These are phyloP conservation scores for Flexamia atlantica DNA, from an alignment of 2,888 invertebrate genomes.

Conservation along the genomic window DNA sequence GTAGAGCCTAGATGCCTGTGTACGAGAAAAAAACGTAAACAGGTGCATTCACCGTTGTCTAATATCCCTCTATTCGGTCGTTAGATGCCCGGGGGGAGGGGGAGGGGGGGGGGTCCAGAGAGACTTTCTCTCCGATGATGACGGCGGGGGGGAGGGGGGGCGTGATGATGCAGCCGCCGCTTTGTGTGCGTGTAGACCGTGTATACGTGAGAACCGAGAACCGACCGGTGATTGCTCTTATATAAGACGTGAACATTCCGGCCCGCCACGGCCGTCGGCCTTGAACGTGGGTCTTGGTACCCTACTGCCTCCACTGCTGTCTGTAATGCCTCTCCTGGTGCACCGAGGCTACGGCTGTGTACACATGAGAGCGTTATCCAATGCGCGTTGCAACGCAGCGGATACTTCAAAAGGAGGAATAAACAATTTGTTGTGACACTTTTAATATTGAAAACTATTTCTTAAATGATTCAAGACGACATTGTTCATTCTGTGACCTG, in stretches of 20 bases:
- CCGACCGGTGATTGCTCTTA: conserved; percentile 53
- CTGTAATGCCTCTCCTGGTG: neutral
- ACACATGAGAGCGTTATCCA: no score
- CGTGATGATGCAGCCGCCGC: conserved; percentile 27
- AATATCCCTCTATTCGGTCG: neutral
- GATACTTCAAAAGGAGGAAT: no score
- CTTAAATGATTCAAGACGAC: no score
- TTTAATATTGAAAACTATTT: no score
- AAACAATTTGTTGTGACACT: no score
- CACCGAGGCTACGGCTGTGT: neutral
- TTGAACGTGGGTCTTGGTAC: conserved; percentile 27
- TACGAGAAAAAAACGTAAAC: no score
- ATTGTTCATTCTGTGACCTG: no score
- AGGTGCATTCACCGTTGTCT: neutral
- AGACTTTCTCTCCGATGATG: neutral
- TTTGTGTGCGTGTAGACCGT: conserved; percentile 48
- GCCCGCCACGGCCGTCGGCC: conserved; percentile 13
- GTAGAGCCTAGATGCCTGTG: no score
- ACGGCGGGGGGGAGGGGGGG: neutral
- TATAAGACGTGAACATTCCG: conserved; percentile 50
- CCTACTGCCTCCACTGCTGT: conserved; percentile 6
- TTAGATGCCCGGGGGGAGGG: neutral
- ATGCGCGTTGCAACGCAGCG: no score
- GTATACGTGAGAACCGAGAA: conserved; percentile 57
- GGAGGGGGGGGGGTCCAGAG: neutral